These are phyloP conservation scores for Danionella cerebrum DNA, from an alignment of 2,113 vertebrate genomes.

Conservation along the genomic window DNA sequence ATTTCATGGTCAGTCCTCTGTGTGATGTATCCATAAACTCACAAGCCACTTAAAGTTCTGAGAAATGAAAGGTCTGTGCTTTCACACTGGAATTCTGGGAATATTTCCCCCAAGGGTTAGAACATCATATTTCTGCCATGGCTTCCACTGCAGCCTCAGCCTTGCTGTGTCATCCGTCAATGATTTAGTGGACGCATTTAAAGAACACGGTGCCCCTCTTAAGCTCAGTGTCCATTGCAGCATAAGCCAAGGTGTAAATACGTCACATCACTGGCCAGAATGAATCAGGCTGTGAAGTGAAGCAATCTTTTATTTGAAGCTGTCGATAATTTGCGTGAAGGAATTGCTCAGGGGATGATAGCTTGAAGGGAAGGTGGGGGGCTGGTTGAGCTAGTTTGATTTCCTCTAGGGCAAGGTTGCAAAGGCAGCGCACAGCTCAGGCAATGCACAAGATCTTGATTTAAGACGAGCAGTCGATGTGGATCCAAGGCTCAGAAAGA, in stretches of 20 bases:
- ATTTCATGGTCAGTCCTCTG: no score
- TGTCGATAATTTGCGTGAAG: conserved; percentile 62
- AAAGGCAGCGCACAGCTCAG: conserved; percentile 10
- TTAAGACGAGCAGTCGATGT: conserved; percentile 64
- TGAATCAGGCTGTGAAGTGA: conserved; percentile 62
- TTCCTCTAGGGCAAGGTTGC: conserved; percentile 6
- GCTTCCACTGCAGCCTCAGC: neutral
- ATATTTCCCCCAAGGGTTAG: neutral
- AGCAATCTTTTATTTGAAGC: conserved; percentile 65
- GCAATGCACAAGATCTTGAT: conserved; percentile 48
- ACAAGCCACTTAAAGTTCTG: neutral
- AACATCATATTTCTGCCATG: conserved; percentile 17
- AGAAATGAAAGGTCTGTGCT: neutral
- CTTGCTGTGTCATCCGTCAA: neutral
- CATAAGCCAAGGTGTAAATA: conserved; percentile 15
- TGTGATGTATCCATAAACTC: no score
- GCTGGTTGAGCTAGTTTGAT: neutral
- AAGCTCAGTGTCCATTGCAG: neutral
- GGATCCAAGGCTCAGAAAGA: conserved; percentile 57
- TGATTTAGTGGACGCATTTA: conserved; percentile 21
- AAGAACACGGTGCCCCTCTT: neutral
- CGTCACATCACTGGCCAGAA: conserved; percentile 10
- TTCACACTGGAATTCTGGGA: neutral
- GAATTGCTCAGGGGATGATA: conserved; percentile 18
- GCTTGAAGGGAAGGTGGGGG: neutral